Evolutionary conservation across 2,888 invertebrate species (phyloP), one percentile per base, ranked within the genome.

Genomic region (Eupelmus urozonus): DNA sequence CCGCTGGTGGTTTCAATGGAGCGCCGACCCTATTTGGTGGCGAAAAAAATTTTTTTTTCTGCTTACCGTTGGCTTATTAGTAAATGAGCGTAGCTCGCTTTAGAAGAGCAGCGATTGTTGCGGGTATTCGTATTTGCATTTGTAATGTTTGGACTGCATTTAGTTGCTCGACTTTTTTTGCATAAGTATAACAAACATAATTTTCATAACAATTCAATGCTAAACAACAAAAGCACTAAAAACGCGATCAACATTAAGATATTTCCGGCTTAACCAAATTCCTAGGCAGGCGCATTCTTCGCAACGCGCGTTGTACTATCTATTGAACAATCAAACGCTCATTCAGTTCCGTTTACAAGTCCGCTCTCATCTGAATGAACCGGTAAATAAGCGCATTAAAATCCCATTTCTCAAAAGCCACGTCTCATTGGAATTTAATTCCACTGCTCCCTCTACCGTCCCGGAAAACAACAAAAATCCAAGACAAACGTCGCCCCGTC

Each of bases 11-110:
- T 57, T 55, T 76, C 69, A 55, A 69, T 63, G 42, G 20, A 16
- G 11, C 18, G 11, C n/a, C 18, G 34, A 71, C 29, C 20, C 29
- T 45, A 69, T 69, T 69, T 63, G 53, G 62, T 40, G 23, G 4
- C 29, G 51, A 49, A 67, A 67, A 75, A 72, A 34, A 74, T 66
- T n/a, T 9, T 29, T 9, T 34, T 53, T 62, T 25, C 18, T 23
- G 29, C 53, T 53, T 49, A 71, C 20, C 23, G 59, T 55, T 59
- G 20, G 29, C 45, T 60, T n/a, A n/a, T 34, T 34, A 34, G 34
- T 5, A 51, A 29, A 45, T 55, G 23, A 27, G 53, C 2, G 23
- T 13, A 34, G 16, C 18, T 2, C 16, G 45, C 60, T 34, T 20
- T 45, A 13, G 18, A n/a, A n/a, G n/a, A n/a, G n/a, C n/a, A n/a